phyloP scores from a whole-genome alignment of 2,113 vertebrate genomes.

The Nycticorax nycticorax region DNA sequence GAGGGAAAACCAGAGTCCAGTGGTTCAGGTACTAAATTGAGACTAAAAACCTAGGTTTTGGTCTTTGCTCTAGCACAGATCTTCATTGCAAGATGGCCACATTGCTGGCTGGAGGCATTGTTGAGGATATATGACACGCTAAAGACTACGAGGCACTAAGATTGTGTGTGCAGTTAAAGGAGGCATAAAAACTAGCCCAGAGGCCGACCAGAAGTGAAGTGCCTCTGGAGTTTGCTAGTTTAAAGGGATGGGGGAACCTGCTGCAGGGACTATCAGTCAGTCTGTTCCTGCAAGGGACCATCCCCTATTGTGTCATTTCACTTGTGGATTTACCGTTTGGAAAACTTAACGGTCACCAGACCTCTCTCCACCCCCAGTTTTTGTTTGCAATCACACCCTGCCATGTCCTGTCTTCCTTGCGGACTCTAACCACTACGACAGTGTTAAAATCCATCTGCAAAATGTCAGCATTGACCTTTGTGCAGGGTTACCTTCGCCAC shows the following conservation, averaged over 20 bases:
- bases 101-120: neutral
- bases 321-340: neutral
- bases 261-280: neutral
- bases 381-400: neutral
- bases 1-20: neutral
- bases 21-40: neutral
- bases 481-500: conserved; percentile 64
- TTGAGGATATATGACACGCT: neutral
- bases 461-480: conserved; percentile 67
- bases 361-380: neutral
- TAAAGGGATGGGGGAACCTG: neutral
- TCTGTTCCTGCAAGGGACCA: neutral
- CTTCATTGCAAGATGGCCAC: neutral
- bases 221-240: neutral
- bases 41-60: neutral
- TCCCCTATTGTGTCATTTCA: neutral
- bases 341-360: neutral
- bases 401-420: neutral
- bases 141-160: neutral
- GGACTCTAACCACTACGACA: neutral
- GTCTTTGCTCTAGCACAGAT: neutral
- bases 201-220: neutral
- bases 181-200: neutral
- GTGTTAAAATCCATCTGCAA: neutral
- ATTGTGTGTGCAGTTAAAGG: neutral